These are phyloP conservation scores for Batillaria attramentaria DNA, from an alignment of 1,140 invertebrate species.

Conservation along the genomic window DNA sequence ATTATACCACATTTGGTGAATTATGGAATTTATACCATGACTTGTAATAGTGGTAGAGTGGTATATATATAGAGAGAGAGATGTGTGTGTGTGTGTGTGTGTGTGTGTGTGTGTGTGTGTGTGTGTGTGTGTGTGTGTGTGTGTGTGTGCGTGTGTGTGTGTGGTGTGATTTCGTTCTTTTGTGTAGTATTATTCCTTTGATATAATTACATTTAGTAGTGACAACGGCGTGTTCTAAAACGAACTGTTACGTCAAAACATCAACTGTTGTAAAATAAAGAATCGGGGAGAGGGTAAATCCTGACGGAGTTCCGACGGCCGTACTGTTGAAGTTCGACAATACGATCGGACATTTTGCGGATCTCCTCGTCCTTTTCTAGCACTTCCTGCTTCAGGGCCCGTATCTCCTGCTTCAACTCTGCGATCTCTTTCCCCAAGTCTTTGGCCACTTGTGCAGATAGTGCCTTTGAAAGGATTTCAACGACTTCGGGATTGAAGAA, in stretches of 20 bases:
- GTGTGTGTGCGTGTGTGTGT: slow-evolving; percentile 1
- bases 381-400: neutral
- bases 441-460: neutral
- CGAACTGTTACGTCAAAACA: neutral
- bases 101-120: slow-evolving; percentile 10
- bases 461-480: neutral
- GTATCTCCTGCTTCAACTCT: no score
- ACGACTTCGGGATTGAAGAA: neutral
- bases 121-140: slow-evolving; percentile 16
- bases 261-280: neutral
- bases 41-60: no score
- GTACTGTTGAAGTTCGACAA: neutral
- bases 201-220: neutral
- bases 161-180: neutral
- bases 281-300: neutral
- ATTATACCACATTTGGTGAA: no score
- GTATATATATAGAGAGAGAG: no score
- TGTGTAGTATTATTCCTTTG: neutral
- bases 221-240: no score
- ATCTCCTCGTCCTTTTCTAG: neutral
- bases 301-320: neutral
- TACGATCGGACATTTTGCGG: neutral
- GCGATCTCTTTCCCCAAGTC: neutral
- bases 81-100: slow-evolving; percentile 13
- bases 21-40: no score